These are phyloP conservation scores for Drosophila sulfurigaster DNA, from an alignment of 1,140 invertebrate genomes.

Conservation along the genomic window DNA sequence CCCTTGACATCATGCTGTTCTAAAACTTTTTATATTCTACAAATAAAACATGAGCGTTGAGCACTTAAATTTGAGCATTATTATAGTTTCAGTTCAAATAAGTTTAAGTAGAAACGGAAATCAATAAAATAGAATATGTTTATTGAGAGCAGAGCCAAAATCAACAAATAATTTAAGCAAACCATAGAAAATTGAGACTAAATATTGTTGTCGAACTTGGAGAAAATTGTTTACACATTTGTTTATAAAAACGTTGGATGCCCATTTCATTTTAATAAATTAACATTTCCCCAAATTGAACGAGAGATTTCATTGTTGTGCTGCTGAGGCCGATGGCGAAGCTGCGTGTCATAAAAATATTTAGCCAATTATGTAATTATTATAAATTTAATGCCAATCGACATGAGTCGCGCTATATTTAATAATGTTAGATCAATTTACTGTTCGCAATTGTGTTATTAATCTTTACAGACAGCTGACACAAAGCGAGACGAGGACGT, in stretches of 20 bases:
- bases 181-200: constrained; percentile 62
- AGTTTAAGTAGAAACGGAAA: constrained; percentile 73
- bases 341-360: constrained; percentile 73
- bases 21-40: constrained; percentile 6
- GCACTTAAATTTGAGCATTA: constrained; percentile 45
- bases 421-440: constrained; percentile 62
- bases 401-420: constrained; percentile 39
- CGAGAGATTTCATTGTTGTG: constrained; percentile 37
- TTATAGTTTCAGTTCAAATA: constrained; percentile 56
- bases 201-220: constrained; percentile 52
- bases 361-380: constrained; percentile 80
- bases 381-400: constrained; percentile 63
- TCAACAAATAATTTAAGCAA: constrained; percentile 49
- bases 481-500: constrained; percentile 58
- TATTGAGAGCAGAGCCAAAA: constrained; percentile 55
- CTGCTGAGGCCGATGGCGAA: background rate
- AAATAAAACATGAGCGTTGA: constrained; percentile 19
- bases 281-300: constrained; percentile 55
- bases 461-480: constrained; percentile 71
- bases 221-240: constrained; percentile 56
- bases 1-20: constrained; percentile 4
- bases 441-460: constrained; percentile 59
- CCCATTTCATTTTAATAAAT: constrained; percentile 67
- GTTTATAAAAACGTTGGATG: constrained; percentile 69
- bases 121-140: constrained; percentile 71